Evolutionary conservation across 2,888 invertebrate genomes (phyloP).

Genomic region (Agrypnus murinus): DNA sequence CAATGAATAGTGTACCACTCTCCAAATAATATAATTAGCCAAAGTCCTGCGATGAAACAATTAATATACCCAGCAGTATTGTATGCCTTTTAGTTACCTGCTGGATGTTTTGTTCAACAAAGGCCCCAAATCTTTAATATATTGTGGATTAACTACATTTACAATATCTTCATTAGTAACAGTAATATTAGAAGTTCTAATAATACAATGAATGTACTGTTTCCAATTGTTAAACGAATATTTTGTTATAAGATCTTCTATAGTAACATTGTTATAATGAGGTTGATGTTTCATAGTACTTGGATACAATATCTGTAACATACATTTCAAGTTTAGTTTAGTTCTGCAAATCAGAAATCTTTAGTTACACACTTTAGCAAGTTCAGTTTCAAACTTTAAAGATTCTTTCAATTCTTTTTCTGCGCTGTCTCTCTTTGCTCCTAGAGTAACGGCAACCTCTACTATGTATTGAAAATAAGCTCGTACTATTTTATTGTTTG

Average conservation of each 20-base stretch:
- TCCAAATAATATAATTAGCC: neutral
- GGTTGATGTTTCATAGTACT: too few species aligned
- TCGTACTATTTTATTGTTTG: neutral
- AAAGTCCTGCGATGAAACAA: neutral
- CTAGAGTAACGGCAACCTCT: neutral
- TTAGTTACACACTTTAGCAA: neutral
- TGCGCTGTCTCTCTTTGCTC: neutral
- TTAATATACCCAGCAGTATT: too few species aligned
- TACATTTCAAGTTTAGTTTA: too few species aligned
- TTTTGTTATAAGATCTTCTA: slow-evolving; percentile 81
- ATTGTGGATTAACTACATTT: slow-evolving; percentile 89
- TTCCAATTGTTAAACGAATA: slow-evolving; percentile 88
- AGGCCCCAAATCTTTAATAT: slow-evolving; percentile 81
- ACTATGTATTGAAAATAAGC: neutral
- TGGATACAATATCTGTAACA: too few species aligned
- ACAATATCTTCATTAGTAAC: slow-evolving; percentile 82
- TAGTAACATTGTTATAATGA: slow-evolving; percentile 91
- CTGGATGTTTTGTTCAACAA: slow-evolving; percentile 74
- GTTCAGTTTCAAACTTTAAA: neutral
- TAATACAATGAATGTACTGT: slow-evolving; percentile 87
- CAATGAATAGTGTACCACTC: neutral
- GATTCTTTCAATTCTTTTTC: neutral
- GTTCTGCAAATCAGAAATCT: too few species aligned
- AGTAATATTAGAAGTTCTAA: slow-evolving; percentile 77
- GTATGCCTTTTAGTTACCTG: too few species aligned